A percentile compares a stretch with the other conserved stretches of the same genome.
These are phyloP conservation scores for Lophochroa leadbeateri DNA, from an alignment of 2,113 vertebrate species.

Conservation along the genomic window DNA sequence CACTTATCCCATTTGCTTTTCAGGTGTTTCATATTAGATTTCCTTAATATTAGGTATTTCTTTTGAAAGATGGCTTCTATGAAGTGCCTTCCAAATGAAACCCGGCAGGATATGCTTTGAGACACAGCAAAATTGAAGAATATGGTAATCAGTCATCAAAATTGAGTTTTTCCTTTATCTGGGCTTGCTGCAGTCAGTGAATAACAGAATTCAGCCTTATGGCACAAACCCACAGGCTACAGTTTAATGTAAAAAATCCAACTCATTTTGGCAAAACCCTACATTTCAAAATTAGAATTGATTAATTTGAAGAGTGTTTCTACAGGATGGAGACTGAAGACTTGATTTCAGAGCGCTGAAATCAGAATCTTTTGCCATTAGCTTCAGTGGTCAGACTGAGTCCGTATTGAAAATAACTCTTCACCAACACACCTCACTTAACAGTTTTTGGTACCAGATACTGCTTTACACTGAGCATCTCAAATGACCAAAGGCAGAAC, in stretches of 20 bases:
- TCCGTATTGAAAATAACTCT: neutral
- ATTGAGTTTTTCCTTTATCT: neutral
- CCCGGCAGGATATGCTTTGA: neutral
- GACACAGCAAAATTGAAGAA: neutral
- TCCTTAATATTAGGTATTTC: neutral
- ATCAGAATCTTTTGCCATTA: neutral
- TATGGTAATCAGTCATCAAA: neutral
- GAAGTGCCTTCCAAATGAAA: neutral
- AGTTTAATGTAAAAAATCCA: neutral
- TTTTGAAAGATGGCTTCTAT: neutral
- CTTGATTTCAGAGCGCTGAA: neutral
- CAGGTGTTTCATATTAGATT: neutral
- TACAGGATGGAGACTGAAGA: neutral
- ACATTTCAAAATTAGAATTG: neutral
- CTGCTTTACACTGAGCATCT: neutral
- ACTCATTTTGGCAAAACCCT: neutral
- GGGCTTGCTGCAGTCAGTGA: neutral
- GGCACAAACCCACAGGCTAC: neutral
- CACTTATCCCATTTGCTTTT: neutral
- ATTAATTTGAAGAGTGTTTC: neutral
- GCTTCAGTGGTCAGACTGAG: neutral
- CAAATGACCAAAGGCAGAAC: slow-evolving; percentile 19
- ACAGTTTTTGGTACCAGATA: neutral
- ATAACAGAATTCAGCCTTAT: neutral
- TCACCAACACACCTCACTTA: neutral